These are phyloP conservation scores for Nowickia ferox DNA, from an alignment of 2,888 invertebrate genomes.

Conservation along the genomic window DNA sequence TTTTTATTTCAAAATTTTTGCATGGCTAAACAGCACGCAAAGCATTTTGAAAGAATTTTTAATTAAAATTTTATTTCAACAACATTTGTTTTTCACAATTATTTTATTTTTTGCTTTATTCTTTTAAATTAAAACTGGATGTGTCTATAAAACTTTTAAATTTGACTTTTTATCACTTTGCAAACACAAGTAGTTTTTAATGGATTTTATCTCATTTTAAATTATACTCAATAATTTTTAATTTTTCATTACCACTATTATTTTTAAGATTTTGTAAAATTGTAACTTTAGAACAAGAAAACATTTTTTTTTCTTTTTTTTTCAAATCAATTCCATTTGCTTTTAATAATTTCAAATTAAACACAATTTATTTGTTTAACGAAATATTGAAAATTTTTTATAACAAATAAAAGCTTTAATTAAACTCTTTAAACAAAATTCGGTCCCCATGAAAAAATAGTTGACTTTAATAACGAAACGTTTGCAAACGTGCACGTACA, in stretches of 20 bases:
- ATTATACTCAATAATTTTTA: slow-evolving; percentile 7
- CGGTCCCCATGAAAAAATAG: not conserved
- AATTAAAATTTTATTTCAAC: slow-evolving; percentile 23
- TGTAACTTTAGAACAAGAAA: not conserved
- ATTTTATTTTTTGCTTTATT: slow-evolving; percentile 28
- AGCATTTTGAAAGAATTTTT: slow-evolving; percentile 42
- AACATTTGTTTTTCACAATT: slow-evolving; percentile 35
- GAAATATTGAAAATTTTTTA: slow-evolving; percentile 44
- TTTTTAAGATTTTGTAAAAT: slow-evolving; percentile 16
- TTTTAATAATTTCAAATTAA: slow-evolving; percentile 32
- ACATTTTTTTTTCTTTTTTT: not conserved
- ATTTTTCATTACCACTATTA: slow-evolving; percentile 45
- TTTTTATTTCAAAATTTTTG: slow-evolving; percentile 41
- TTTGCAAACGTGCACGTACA: slow-evolving; percentile 63
- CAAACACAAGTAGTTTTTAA: slow-evolving; percentile 39
- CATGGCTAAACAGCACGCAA: slow-evolving; percentile 62
- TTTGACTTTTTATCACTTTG: not conserved
- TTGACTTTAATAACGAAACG: slow-evolving; percentile 45
- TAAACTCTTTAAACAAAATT: slow-evolving; percentile 33
- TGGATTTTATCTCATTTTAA: slow-evolving; percentile 4
- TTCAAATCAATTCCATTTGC: slow-evolving; percentile 19
- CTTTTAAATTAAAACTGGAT: slow-evolving; percentile 12
- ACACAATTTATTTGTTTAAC: slow-evolving; percentile 50
- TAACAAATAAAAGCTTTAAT: slow-evolving; percentile 2
- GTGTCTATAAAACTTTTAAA: slow-evolving; percentile 4